A percentile compares a stretch with the other conserved stretches of the same genome.
Evolutionary conservation across 2,113 vertebrate species (phyloP).

Genomic region (Scortum barcoo): DNA sequence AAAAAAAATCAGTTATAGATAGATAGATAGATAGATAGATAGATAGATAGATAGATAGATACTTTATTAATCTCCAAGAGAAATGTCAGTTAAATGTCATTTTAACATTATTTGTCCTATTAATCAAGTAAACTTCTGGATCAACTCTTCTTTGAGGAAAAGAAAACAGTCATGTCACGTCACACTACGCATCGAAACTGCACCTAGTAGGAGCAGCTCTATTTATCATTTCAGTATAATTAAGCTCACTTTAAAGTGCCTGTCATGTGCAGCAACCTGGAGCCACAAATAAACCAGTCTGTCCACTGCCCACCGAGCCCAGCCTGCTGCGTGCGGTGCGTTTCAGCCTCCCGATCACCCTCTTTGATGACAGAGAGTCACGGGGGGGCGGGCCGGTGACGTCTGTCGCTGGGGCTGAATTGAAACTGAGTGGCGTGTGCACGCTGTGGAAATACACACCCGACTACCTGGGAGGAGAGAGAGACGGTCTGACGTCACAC

Average conservation of each 20-base stretch:
- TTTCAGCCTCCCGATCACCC: background rate
- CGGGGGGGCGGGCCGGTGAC: background rate
- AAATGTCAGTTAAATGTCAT: no score
- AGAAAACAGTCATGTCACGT: background rate
- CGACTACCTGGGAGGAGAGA: constrained; percentile 50
- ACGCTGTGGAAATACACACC: background rate
- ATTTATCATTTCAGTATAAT: background rate
- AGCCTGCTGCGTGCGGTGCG: background rate
- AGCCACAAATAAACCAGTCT: background rate
- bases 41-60: no score
- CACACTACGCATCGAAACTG: background rate
- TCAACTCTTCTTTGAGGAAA: background rate
- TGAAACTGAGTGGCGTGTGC: constrained; percentile 42
- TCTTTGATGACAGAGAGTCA: background rate
- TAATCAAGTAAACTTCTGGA: background rate
- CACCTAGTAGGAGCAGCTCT: background rate
- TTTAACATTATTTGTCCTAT: background rate
- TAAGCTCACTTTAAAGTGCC: background rate
- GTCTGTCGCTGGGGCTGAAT: background rate
- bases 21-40: no score
- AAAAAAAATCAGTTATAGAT: no score
- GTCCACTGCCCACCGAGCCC: background rate
- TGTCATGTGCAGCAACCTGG: background rate
- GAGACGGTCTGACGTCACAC: constrained; percentile 74
- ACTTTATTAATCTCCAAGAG: no score